phyloP scores from a whole-genome alignment of 2,888 invertebrate genomes.

The Doris montereyensis region DNA sequence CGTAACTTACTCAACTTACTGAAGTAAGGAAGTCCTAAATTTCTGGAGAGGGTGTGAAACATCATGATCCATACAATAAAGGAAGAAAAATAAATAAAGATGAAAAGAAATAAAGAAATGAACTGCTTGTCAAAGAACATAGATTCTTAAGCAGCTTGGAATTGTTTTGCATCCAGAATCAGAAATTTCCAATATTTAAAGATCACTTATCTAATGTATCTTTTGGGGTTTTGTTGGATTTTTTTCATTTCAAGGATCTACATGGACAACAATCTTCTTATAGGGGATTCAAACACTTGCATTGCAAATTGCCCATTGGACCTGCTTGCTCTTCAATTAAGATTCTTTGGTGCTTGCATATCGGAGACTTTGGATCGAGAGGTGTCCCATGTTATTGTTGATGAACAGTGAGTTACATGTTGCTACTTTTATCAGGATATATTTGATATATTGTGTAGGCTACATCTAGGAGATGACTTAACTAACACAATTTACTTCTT shows the following conservation, averaged over 20 bases:
- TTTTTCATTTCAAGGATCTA: constrained; percentile 65
- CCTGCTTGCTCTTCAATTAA: constrained; percentile 68
- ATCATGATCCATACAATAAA: too few species aligned
- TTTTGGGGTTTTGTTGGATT: too few species aligned
- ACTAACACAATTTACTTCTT: too few species aligned
- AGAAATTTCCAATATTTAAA: too few species aligned
- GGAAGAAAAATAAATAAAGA: too few species aligned
- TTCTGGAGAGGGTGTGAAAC: too few species aligned
- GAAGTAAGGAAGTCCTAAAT: too few species aligned
- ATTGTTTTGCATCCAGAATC: not conserved
- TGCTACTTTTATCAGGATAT: too few species aligned
- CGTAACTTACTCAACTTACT: too few species aligned
- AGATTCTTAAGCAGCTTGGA: not conserved
- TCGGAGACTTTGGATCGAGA: constrained; percentile 59
- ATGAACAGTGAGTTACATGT: constrained; percentile 60
- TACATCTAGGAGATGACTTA: too few species aligned
- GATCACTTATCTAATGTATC: too few species aligned
- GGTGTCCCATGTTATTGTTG: constrained; percentile 71
- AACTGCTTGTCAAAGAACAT: not conserved
- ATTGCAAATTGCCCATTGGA: constrained; percentile 65
- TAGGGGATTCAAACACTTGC: constrained; percentile 59
- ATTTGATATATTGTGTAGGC: too few species aligned
- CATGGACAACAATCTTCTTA: constrained; percentile 60
- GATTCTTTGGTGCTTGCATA: constrained; percentile 73
- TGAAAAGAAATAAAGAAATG: not conserved